phyloP scores from a whole-genome alignment of 2,797 vertebrate species.

The Distichodus sexfasciatus region DNA sequence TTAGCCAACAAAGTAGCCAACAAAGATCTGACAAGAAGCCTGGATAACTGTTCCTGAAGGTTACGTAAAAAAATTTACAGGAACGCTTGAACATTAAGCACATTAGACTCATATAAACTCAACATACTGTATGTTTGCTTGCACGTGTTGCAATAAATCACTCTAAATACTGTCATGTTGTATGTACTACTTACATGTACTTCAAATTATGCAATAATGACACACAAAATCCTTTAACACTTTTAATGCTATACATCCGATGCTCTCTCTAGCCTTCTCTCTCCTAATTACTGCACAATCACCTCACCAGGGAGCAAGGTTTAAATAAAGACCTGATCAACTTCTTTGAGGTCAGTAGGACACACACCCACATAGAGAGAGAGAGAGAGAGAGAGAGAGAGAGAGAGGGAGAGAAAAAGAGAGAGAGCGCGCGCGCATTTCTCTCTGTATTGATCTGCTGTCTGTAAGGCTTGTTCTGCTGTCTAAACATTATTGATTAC shows the following conservation, averaged over 20 bases:
- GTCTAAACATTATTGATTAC: slow-evolving; percentile 79
- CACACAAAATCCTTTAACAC: neutral
- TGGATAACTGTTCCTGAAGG: no score
- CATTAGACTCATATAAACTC: no score
- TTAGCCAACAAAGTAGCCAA: no score
- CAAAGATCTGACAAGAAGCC: no score
- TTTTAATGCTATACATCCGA: neutral
- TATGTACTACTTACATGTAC: no score
- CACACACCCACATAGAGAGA: slow-evolving; percentile 19
- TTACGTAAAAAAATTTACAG: no score
- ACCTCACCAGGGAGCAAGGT: slow-evolving; percentile 35
- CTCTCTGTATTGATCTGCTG: slow-evolving; percentile 69
- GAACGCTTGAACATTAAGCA: no score
- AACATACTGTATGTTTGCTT: no score
- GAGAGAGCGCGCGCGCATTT: slow-evolving; percentile 16
- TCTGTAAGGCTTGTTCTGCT: slow-evolving; percentile 73
- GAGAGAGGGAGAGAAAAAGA: neutral
- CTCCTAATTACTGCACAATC: slow-evolving; percentile 33
- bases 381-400: slow-evolving; percentile 55
- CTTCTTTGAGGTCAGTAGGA: slow-evolving; percentile 48
- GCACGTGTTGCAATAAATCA: no score
- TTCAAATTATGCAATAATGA: neutral
- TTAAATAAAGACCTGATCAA: slow-evolving; percentile 56
- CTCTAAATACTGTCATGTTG: no score
- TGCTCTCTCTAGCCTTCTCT: slow-evolving; percentile 4